Evolutionary conservation across 1,140 invertebrate species (phyloP).

Genomic region (Chlorops oryzae): DNA sequence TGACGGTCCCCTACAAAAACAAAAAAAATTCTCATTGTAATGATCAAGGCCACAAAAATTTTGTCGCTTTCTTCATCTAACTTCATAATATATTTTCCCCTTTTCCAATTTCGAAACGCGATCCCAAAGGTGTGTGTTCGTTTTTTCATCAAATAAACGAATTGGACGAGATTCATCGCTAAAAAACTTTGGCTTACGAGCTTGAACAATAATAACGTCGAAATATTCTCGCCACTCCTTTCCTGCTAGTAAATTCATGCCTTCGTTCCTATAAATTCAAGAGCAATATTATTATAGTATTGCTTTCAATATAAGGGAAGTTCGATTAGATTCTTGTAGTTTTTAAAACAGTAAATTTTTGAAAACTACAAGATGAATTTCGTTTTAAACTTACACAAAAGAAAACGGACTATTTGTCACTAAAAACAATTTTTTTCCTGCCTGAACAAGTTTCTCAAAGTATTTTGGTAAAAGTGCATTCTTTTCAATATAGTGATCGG

Average conservation of each 20-base stretch:
- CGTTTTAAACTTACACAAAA: slow-evolving; percentile 87
- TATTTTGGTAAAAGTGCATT: slow-evolving; percentile 69
- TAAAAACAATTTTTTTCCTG: slow-evolving; percentile 86
- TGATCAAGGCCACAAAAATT: neutral
- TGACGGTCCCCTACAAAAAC: slow-evolving; percentile 73
- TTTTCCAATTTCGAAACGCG: slow-evolving; percentile 80
- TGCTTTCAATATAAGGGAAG: no score
- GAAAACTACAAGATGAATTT: no score
- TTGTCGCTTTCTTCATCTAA: slow-evolving; percentile 39
- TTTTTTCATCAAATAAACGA: slow-evolving; percentile 75
- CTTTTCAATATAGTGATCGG: slow-evolving; percentile 72
- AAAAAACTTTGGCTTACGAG: slow-evolving; percentile 94
- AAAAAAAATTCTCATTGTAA: neutral
- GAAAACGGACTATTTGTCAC: slow-evolving; percentile 95
- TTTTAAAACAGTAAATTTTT: neutral
- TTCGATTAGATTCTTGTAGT: neutral
- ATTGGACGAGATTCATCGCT: slow-evolving; percentile 86
- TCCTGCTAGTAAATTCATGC: slow-evolving; percentile 86
- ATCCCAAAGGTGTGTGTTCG: slow-evolving; percentile 82
- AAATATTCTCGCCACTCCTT: slow-evolving; percentile 86
- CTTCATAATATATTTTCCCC: slow-evolving; percentile 89
- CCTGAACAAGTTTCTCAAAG: slow-evolving; percentile 66
- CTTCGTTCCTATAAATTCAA: slow-evolving; percentile 88
- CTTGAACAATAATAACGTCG: slow-evolving; percentile 91
- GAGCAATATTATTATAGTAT: no score